Evolutionary conservation across 2,113 vertebrate species (phyloP), one percentile per base, ranked within the genome.

Genomic region (Puffinus mauretanicus): DNA sequence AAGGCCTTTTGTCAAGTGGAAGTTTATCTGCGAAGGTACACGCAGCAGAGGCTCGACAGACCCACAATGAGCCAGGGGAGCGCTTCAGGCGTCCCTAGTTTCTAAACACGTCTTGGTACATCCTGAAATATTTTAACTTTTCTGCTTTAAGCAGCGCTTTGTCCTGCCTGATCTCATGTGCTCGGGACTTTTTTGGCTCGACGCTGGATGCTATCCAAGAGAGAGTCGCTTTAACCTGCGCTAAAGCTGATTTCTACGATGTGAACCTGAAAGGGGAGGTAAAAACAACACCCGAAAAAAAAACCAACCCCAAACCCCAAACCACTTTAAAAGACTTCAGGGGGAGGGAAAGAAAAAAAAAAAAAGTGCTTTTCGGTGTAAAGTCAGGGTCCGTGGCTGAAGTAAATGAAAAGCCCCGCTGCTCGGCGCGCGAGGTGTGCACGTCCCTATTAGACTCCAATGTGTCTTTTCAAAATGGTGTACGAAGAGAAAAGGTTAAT

Each of bases 151-250:
- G 97, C 86, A 62, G 88, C 16, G 93, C 89, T 95, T 96, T 96
- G 88, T 88, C 96, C 64, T 94, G 96, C 93, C 70, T 87, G 95
- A 96, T 93, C 86, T 91, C 94, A 58, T 64, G 96, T 86, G 87
- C 86, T 97, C 95, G 95, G 97, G 97, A 98, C 96, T 96, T 93
- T 92, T 96, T 96, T 97, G 98, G 97, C 98, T 97, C 96, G 62
- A 95, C 44, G 61, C 95, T 98, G 96, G 97, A 97, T 84, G 32
- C 85, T 85, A 38, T 98, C 96, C 96, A 97, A 98, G 87, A 91
- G 89, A 96, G 90, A 97, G 96, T 95, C 97, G 95, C 89, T 95
- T 86, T 92, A 97, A 96, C 96, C 95, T 86, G 92, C 96, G 47
- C 92, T 95, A 78, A 85, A 96, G 91, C 84, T 32, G 65, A 92